Evolutionary conservation across 2,888 invertebrate genomes (phyloP), one percentile per base, ranked within the genome.

Genomic region (Eustalomyia histrio): DNA sequence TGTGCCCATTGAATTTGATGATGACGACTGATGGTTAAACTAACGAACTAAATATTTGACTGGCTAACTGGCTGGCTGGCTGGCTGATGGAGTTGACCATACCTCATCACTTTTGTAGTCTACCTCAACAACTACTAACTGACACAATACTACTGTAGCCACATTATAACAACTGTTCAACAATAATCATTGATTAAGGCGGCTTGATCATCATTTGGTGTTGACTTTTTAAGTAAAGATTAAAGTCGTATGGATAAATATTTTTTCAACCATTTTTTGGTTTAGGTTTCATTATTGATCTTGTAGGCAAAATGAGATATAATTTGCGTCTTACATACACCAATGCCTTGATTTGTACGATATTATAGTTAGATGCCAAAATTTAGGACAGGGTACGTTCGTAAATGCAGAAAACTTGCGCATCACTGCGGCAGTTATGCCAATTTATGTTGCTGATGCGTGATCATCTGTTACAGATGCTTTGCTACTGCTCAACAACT

Each of bases 181-280:
- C 71, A 78, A 81, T 78, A 81, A 75, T 81, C 81, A 81, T 47
- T 78, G 81, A 81, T 81, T 78, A 78, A 71, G 65, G 50, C 78
- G 65, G 50, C 78, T 21, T 71, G 81, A 74, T 72, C 53, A 24
- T 69, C 63, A 61, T 47, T 60, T 53, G 60, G 35, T 71, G 79
- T 58, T 75, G 75, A 71, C 33, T 69, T 67, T 63, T 81, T 71
- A 71, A 71, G 74, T 71, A 43, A 67, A 78, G 61, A 74, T 75
- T n/a, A 63, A 78, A 75, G 74, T 73, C 71, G 76, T 61, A 74
- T 4, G 53, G 16, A 47, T 55, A 65, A 60, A 29, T 53, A n/a
- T 47, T 14, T 61, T 35, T 18, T 35, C 58, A 63, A 24, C 35
- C 18, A 63, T 18, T 3, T 35, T 58, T 35, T 69, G 64, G 33